These are phyloP conservation scores for Gopherus flavomarginatus DNA, from an alignment of 2,113 vertebrate species.

Conservation along the genomic window DNA sequence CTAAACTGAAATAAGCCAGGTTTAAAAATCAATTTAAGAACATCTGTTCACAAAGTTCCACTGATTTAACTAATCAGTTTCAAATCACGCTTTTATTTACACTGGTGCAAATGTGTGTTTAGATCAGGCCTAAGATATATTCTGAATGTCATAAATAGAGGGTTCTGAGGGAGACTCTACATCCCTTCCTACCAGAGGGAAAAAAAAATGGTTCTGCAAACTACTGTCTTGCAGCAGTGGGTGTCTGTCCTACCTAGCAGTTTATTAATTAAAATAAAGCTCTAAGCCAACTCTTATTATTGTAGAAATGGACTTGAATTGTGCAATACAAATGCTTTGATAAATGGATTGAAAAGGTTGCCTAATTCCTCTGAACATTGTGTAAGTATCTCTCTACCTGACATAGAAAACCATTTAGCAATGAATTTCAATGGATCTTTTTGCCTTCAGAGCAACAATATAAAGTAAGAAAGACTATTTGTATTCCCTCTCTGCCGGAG, in stretches of 20 bases:
- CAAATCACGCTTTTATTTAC: not conserved
- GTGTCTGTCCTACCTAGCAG: not conserved
- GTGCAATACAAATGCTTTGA: not conserved
- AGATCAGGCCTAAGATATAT: not conserved
- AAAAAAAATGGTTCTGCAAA: not conserved
- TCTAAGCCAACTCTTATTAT: not conserved
- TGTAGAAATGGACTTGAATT: not conserved
- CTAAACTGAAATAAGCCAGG: not conserved
- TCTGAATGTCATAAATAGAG: fast-evolving
- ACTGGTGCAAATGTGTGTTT: fast-evolving
- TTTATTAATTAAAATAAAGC: not conserved
- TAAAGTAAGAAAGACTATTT: not conserved
- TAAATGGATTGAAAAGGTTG: not conserved
- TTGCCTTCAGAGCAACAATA: not conserved
- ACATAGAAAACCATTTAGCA: not conserved
- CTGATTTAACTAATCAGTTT: not conserved
- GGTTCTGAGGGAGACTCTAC: not conserved
- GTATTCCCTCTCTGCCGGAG: not conserved
- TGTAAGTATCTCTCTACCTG: not conserved
- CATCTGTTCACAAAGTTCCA: not conserved
- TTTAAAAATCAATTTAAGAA: not conserved
- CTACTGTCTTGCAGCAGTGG: not conserved
- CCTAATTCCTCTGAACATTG: not conserved
- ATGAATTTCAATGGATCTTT: not conserved
- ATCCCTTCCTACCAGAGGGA: not conserved